Evolutionary conservation across 2,888 invertebrate species (phyloP), one percentile per base, ranked within the genome.

Genomic region (Pollenia amentaria): DNA sequence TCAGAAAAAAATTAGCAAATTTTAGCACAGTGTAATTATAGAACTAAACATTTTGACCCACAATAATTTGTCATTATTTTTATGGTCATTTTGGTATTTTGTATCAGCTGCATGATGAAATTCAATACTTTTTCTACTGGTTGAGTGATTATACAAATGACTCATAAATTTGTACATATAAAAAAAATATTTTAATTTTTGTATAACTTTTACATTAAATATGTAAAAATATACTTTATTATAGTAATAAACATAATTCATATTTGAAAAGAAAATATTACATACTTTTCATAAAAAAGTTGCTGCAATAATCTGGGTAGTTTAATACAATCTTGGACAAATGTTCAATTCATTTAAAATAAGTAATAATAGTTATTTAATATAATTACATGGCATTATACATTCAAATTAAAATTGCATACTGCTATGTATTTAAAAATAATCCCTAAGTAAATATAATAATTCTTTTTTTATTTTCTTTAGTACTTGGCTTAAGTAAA

Each of bases 401-500:
- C 21, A 46, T 48, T 46, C 10, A 46, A 11, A 16, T 53, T 53
- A 9, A 10, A 29, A 53, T n/a, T 46, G 29, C 46, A 48, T n/a
- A 11, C n/a, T 16, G 4, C 21, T 16, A 38, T 69, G 38, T 69
- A 51, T 51, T 51, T 51, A 16, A 69, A 38, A 16, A 69, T 69
- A 69, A 69, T 69, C 69, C 38, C 16, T 69, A 51, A 69, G 3
- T 18, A 29, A 16, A 51, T n/a, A 51, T 51, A 51, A 51, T 11
- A 12, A 40, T 69, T 9, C n/a, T 69, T 69, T 38, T 38, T 48
- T 48, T 72, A 57, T 44, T 57, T 72, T 10, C 72, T 21, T 55
- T 16, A 55, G n/a, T 11, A 42, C 44, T 42, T 57, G 55, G n/a
- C 14, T 72, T 44, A 72, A 29, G 44, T 72, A 21, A 72, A 72